Evolutionary conservation across 2,888 invertebrate species (phyloP), one percentile per base, ranked within the genome.

Genomic region (Hydraecia micacea): DNA sequence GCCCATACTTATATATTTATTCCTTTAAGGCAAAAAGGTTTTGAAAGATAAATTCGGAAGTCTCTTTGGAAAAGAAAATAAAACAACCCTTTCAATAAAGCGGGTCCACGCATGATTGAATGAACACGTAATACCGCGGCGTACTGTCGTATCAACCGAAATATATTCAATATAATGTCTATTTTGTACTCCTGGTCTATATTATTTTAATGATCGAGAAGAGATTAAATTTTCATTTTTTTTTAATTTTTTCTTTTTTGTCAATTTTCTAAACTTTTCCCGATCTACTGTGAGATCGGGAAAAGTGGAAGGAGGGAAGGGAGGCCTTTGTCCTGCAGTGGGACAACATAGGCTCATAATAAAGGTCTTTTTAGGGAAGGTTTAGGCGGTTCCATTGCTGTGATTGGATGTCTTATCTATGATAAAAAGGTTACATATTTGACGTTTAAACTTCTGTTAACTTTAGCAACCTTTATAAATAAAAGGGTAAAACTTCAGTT

Each of bases 61-160:
- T 74, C 78, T 77, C 71, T 86, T 86, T 86, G 21, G 73, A 65
- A 77, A 77, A 71, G 58, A 83, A 84, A 86, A 84, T 84, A 86
- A 84, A 84, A 86, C 86, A 86, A 86, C 83, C 86, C 83, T 84
- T 86, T 72, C 86, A 86, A 86, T 83, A 83, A 86, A 86, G 46
- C 65, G 66, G 83, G 85, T 70, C 75, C 73, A 77, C 77, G 71
- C 69, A 84, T 84, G 83, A 86, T 74, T 86, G 77, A 86, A 84
- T 86, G 83, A 86, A 68, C 83, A 76, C 73, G 83, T 76, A 73
- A 77, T 77, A 68, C 81, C 32, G 55, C 55, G 69, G 75, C 73
- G 62, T 76, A 76, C 68, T 81, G 73, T 42, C 70, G 63, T 83
- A 65, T 82, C 63, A 72, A 74, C 66, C 73, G 66, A 70, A 73